Conservation (phyloP, 2,797 vertebrate species). For the Hylomyscus alleni region DNA sequence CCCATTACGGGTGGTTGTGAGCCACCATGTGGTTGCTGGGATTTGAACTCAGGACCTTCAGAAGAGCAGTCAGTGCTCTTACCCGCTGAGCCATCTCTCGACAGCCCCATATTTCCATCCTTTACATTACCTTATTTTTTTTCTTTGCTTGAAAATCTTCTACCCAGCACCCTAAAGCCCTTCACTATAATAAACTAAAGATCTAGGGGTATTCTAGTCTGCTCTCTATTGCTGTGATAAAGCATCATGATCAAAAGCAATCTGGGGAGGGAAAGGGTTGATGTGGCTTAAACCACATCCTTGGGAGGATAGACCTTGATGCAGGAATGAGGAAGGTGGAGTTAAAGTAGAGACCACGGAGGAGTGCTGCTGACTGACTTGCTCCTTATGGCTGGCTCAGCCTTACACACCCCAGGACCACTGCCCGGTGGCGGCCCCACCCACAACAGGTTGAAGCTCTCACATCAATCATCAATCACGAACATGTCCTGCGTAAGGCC, state of each 20-base stretch:
- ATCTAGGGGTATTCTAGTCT: neutral
- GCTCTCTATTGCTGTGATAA: neutral
- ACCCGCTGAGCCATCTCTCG: too few species aligned
- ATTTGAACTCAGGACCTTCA: too few species aligned
- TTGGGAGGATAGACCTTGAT: neutral
- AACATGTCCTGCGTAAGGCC: neutral
- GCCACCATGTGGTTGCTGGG: too few species aligned
- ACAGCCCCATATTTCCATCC: neutral
- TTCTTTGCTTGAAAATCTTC: conserved; percentile 17
- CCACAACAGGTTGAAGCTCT: neutral
- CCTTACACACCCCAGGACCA: neutral
- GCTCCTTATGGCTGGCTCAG: neutral
- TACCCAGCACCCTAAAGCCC: neutral
- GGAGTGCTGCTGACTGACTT: too few species aligned
- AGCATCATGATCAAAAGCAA: neutral
- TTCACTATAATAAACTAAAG: conserved; percentile 13
- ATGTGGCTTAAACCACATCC: neutral
- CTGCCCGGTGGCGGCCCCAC: neutral
- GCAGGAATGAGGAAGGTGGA: neutral
- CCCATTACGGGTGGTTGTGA: too few species aligned
- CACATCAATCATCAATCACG: neutral
- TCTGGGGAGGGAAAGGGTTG: neutral
- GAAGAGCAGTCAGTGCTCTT: too few species aligned
- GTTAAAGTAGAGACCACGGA: neutral
- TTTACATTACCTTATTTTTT: neutral